Percentiles rank a stretch among this genome's conserved stretches.
Evolutionary conservation across 2,888 invertebrate species (phyloP).

Genomic region (Ommatoiulus sabulosus): DNA sequence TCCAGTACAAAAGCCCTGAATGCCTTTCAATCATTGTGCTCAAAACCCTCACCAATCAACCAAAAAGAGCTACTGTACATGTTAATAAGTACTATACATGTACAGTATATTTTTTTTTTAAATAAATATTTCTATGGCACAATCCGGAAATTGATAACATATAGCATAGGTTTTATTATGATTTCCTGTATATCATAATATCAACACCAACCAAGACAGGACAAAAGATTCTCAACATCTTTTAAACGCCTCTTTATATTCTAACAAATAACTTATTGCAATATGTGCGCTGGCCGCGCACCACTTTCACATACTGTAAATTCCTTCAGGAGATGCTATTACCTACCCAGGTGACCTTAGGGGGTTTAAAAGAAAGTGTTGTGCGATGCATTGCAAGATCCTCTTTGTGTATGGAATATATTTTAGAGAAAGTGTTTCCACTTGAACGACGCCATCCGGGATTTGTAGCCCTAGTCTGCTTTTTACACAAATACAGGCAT

Average conservation of each 20-base stretch:
- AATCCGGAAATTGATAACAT: too few relatives aligned
- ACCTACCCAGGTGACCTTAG: not conserved
- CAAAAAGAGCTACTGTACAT: too few relatives aligned
- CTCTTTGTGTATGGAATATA: not conserved
- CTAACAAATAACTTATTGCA: not conserved
- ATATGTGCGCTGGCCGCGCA: not conserved
- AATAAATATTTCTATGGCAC: too few relatives aligned
- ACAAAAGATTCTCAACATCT: not conserved
- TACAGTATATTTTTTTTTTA: too few relatives aligned
- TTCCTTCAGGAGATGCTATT: not conserved
- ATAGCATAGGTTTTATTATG: too few relatives aligned
- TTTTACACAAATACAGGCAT: not conserved
- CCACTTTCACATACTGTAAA: not conserved
- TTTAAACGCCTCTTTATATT: not conserved
- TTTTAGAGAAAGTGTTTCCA: not conserved
- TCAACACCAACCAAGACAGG: not conserved
- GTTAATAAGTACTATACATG: too few relatives aligned
- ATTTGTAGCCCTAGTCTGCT: conserved; percentile 25
- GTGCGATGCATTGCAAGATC: not conserved
- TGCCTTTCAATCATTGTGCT: too few relatives aligned
- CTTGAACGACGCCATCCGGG: conserved; percentile 5
- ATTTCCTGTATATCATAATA: too few relatives aligned
- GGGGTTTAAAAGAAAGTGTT: not conserved
- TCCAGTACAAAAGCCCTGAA: too few relatives aligned
- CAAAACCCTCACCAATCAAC: too few relatives aligned